Percentiles rank a stretch among this genome's conserved stretches.
Conservation (phyloP, 2,113 vertebrate species). For the Amazona guildingii region DNA sequence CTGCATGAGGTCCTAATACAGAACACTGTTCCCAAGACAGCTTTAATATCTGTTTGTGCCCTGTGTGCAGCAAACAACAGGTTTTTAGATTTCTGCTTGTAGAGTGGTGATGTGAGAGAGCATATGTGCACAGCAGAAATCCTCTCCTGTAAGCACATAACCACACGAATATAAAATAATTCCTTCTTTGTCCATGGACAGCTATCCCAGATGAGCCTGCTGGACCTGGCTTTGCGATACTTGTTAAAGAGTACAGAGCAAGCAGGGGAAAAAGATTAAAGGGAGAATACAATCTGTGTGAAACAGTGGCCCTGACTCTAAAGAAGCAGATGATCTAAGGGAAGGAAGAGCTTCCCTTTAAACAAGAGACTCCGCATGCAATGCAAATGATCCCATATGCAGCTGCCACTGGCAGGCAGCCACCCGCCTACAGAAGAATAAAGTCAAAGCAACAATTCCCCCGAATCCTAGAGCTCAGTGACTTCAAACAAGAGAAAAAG, state of each 20-base stretch:
- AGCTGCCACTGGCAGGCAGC: constrained; percentile 84
- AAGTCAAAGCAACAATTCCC: constrained; percentile 78
- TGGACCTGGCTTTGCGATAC: constrained; percentile 73
- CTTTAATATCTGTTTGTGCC: background rate
- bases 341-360: constrained; percentile 78
- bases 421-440: constrained; percentile 78
- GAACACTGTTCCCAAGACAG: background rate
- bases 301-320: constrained; percentile 74
- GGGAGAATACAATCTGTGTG: constrained; percentile 72
- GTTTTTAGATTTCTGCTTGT: background rate
- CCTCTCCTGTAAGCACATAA: constrained; percentile 30
- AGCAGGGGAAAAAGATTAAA: constrained; percentile 78
- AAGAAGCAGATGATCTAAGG: constrained; percentile 81
- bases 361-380: constrained; percentile 73
- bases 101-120: background rate
- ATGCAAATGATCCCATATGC: constrained; percentile 81
- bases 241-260: constrained; percentile 71
- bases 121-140: constrained; percentile 54
- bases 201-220: constrained; percentile 63
- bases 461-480: constrained; percentile 77
- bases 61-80: background rate
- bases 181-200: constrained; percentile 71
- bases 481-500: constrained; percentile 78
- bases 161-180: constrained; percentile 71
- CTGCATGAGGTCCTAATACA: constrained; percentile 16